phyloP scores from a whole-genome alignment of 1,140 invertebrate species.

The Drosophila persimilis region DNA sequence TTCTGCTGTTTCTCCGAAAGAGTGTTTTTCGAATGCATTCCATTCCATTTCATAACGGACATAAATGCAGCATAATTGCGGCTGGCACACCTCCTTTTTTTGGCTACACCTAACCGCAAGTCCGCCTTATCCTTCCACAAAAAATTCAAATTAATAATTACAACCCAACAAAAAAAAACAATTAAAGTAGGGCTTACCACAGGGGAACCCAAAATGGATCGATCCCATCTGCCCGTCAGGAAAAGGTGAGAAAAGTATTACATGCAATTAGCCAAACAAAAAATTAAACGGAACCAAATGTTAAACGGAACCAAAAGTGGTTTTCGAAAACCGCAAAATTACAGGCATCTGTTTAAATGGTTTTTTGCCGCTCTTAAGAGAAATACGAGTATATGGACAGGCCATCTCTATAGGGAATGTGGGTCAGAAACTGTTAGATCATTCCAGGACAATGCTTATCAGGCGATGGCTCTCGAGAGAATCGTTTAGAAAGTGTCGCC shows the following conservation, averaged over 20 bases:
- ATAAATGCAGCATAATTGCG: slow-evolving; percentile 67
- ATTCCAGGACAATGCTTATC: slow-evolving; percentile 58
- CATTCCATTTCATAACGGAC: slow-evolving; percentile 20
- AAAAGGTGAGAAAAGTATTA: slow-evolving; percentile 78
- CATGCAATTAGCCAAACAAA: slow-evolving; percentile 27
- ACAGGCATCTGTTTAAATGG: slow-evolving; percentile 68
- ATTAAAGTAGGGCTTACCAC: slow-evolving; percentile 7
- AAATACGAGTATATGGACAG: no score
- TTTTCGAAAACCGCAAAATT: slow-evolving; percentile 58
- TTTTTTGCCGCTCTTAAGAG: slow-evolving; percentile 18
- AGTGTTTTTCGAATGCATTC: neutral
- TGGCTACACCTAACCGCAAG: slow-evolving; percentile 46
- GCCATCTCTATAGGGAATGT: neutral
- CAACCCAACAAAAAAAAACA: slow-evolving; percentile 31
- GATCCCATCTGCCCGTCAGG: slow-evolving; percentile 16
- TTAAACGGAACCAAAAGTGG: slow-evolving; percentile 5
- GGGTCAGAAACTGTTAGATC: slow-evolving; percentile 23
- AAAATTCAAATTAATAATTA: slow-evolving; percentile 54
- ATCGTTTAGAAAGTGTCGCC: slow-evolving; percentile 60
- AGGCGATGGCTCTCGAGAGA: slow-evolving; percentile 51
- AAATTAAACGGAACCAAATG: slow-evolving; percentile 2
- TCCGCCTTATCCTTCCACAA: slow-evolving; percentile 50
- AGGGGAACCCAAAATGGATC: slow-evolving; percentile 6
- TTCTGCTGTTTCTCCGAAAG: neutral
- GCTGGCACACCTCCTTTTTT: slow-evolving; percentile 37